Conservation (phyloP, 2,113 vertebrate species). For the Larimichthys polyactis region DNA sequence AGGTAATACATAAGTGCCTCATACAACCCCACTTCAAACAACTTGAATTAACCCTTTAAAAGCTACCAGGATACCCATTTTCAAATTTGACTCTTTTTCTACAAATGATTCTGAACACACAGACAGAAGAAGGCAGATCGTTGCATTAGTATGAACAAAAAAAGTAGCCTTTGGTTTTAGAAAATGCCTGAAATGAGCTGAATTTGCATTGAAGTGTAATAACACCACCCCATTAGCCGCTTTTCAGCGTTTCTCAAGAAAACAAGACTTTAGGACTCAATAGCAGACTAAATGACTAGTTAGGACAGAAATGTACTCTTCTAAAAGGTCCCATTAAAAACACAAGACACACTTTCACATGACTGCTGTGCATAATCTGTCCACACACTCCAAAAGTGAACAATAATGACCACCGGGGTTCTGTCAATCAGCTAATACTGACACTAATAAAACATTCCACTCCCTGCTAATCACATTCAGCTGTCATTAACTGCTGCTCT, state of each 20-base stretch:
- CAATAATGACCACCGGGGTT: constrained; percentile 41
- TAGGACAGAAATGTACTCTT: constrained; percentile 38
- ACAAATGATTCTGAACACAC: not conserved
- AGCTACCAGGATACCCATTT: not conserved
- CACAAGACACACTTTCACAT: constrained; percentile 28
- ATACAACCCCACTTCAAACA: too few species aligned
- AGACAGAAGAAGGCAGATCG: too few species aligned
- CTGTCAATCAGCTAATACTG: constrained; percentile 60
- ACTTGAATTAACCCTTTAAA: not conserved
- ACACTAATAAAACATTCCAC: constrained; percentile 65
- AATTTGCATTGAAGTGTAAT: constrained; percentile 18
- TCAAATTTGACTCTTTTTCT: not conserved
- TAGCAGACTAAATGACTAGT: constrained; percentile 40
- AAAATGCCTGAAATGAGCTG: constrained; percentile 9
- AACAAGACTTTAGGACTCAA: constrained; percentile 28
- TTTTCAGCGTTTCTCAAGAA: constrained; percentile 7
- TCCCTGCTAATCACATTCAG: constrained; percentile 66
- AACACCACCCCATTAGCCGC: constrained; percentile 12
- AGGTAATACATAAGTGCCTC: too few species aligned
- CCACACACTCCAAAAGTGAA: constrained; percentile 36
- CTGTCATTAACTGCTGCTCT: constrained; percentile 39
- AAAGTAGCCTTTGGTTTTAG: not conserved
- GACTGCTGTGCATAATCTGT: constrained; percentile 35
- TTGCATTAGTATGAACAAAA: constrained; percentile 3
- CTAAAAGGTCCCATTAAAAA: constrained; percentile 38